A percentile compares a stretch with the other conserved stretches of the same genome.
Conservation (phyloP, 2,888 invertebrate genomes). For the Harmothoe impar region DNA sequence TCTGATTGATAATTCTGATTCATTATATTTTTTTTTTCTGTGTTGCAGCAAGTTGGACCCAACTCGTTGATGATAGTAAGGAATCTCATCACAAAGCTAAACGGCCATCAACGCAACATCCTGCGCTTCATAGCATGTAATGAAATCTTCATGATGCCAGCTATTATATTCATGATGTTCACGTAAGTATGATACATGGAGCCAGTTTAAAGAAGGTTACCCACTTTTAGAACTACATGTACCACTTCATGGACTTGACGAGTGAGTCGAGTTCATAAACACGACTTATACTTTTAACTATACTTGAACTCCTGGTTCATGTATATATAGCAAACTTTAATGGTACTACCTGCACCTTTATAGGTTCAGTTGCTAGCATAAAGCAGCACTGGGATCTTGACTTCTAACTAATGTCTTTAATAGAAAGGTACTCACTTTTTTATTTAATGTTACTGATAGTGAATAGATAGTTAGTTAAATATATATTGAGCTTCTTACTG, state of each 20-base stretch:
- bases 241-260: background rate
- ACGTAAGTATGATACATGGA: slow-evolving; percentile 87
- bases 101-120: slow-evolving; percentile 94
- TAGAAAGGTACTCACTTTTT: no score
- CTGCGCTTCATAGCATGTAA: slow-evolving; percentile 94
- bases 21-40: background rate
- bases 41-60: slow-evolving; percentile 92
- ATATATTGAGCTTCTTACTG: background rate
- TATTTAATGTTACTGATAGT: no score
- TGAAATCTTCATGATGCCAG: slow-evolving; percentile 90
- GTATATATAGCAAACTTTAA: no score
- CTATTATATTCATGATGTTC: slow-evolving; percentile 86
- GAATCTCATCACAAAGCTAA: slow-evolving; percentile 92
- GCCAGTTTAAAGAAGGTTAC: background rate
- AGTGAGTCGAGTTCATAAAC: background rate
- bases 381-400: no score
- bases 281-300: no score
- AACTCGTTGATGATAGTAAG: slow-evolving; percentile 95
- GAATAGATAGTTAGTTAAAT: no score
- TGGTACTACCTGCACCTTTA: no score
- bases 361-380: no score
- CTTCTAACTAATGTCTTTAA: no score
- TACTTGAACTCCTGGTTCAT: no score
- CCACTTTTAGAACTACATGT: background rate
- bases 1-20: background rate